Percentiles rank a stretch among this genome's conserved stretches.
Evolutionary conservation across 2,888 invertebrate genomes (phyloP).

Genomic region (Nudaria mundana): DNA sequence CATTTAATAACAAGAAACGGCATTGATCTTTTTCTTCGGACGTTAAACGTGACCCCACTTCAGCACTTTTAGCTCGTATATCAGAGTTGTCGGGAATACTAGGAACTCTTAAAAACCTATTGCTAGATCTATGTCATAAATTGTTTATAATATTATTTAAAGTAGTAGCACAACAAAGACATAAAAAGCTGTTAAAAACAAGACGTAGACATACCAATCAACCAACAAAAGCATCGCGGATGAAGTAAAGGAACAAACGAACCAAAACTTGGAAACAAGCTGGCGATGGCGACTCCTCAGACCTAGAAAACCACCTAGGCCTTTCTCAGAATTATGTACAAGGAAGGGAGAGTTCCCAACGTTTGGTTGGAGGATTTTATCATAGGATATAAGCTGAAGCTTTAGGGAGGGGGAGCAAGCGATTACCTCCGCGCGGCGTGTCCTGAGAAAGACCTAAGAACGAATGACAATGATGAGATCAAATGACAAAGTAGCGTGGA

Average conservation of each 20-base stretch:
- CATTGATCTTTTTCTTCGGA: too few relatives aligned
- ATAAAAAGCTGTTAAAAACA: slow-evolving; percentile 33
- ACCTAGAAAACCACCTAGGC: slow-evolving; percentile 77
- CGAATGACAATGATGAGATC: slow-evolving; percentile 75
- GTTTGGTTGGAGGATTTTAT: slow-evolving; percentile 71
- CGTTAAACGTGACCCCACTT: too few relatives aligned
- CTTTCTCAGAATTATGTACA: slow-evolving; percentile 71
- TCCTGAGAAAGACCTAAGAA: slow-evolving; percentile 82
- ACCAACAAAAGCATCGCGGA: slow-evolving; percentile 63
- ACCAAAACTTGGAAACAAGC: slow-evolving; percentile 81
- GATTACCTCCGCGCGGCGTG: slow-evolving; percentile 74
- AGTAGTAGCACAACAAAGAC: slow-evolving; percentile 5
- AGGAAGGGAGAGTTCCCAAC: slow-evolving; percentile 58
- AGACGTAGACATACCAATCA: slow-evolving; percentile 47
- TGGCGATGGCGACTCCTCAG: slow-evolving; percentile 68
- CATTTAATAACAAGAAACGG: background rate
- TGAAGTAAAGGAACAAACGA: slow-evolving; percentile 63
- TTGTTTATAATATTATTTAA: background rate
- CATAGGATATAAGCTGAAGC: slow-evolving; percentile 72
- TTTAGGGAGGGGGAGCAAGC: slow-evolving; percentile 64
- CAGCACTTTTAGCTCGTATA: too few relatives aligned
- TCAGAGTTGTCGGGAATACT: too few relatives aligned
- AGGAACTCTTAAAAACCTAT: too few relatives aligned
- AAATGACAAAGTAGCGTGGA: slow-evolving; percentile 56
- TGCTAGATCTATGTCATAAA: too few relatives aligned